Evolutionary conservation across 2,888 invertebrate species (phyloP), one percentile per base, ranked within the genome.

Genomic region (Microchrysa polita): DNA sequence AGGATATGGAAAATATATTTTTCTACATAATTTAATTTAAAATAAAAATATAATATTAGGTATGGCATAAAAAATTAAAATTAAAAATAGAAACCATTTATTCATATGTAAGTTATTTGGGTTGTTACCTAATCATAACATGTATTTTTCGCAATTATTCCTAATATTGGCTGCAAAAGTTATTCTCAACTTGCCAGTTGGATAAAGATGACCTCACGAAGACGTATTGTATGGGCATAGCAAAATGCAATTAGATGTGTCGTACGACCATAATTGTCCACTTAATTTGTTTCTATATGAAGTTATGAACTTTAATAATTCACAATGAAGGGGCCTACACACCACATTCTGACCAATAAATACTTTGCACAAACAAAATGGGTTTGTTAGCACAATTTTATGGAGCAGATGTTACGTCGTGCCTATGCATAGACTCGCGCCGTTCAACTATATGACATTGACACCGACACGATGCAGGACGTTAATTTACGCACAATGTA

Each of bases 231-330:
- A 55, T n/a, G n/a, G 55, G 22, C 53, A 44, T 61, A 71, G 69
- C 73, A 2, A 57, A 73, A 48, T 75, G 75, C 75, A 75, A 75
- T 75, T 75, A 73, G 67, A 69, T 53, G 63, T 73, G 63, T 59
- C 63, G 69, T 69, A 75, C 73, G 48, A 63, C 73, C 75, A 73
- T 75, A 75, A 75, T 73, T 75, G 75, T 75, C 73, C 65, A 63
- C 67, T 75, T 71, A 75, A 75, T 73, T 57, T 72, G 40, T 65
- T 55, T 18, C 57, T 69, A 69, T 55, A 69, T 65, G 44, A n/a
- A 53, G 55, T 40, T 55, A n/a, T 55, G 57, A 53, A 65, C 23
- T 60, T 72, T 34, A 44, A 52, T 59, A 65, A 67, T 67, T 74
- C 53, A 67, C 59, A 60, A 72, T 74, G 67, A n/a, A n/a, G 27